Conservation (phyloP, 1,140 invertebrate genomes). For the Bombus affinis region DNA sequence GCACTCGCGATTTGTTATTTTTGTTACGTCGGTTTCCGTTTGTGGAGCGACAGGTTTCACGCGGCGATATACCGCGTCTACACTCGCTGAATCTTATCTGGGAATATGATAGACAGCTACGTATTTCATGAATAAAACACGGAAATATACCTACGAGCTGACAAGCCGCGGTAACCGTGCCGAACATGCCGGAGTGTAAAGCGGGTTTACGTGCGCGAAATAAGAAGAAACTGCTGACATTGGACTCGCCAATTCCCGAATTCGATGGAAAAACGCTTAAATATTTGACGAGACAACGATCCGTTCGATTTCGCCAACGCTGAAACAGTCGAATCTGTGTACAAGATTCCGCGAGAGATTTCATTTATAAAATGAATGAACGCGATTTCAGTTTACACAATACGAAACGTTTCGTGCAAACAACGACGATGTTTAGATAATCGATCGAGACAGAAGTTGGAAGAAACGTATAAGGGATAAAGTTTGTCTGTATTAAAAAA, state of each 20-base stretch:
- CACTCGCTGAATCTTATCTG: slow-evolving; percentile 62
- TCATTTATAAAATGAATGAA: not conserved
- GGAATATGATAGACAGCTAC: slow-evolving; percentile 64
- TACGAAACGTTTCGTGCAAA: not conserved
- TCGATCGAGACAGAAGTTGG: not conserved
- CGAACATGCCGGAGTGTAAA: slow-evolving; percentile 29
- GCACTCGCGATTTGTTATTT: slow-evolving; percentile 13
- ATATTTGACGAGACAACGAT: not conserved
- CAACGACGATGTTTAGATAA: not conserved
- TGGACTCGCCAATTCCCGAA: not conserved
- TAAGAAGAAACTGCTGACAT: slow-evolving; percentile 48
- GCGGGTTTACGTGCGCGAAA: slow-evolving; percentile 34
- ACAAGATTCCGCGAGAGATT: not conserved
- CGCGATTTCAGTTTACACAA: not conserved
- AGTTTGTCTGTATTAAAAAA: not conserved
- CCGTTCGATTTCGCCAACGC: not conserved
- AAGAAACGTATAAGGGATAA: not conserved
- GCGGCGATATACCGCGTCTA: slow-evolving; percentile 45
- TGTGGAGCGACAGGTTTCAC: slow-evolving; percentile 44
- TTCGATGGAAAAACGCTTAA: not conserved
- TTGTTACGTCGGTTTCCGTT: slow-evolving; percentile 36
- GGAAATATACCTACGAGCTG: slow-evolving; percentile 61
- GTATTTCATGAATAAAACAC: slow-evolving; percentile 74
- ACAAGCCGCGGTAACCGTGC: slow-evolving; percentile 55
- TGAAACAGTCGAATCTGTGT: not conserved